These are phyloP conservation scores for Myotis yumanensis DNA, from an alignment of 2,113 vertebrate genomes.

Conservation along the genomic window DNA sequence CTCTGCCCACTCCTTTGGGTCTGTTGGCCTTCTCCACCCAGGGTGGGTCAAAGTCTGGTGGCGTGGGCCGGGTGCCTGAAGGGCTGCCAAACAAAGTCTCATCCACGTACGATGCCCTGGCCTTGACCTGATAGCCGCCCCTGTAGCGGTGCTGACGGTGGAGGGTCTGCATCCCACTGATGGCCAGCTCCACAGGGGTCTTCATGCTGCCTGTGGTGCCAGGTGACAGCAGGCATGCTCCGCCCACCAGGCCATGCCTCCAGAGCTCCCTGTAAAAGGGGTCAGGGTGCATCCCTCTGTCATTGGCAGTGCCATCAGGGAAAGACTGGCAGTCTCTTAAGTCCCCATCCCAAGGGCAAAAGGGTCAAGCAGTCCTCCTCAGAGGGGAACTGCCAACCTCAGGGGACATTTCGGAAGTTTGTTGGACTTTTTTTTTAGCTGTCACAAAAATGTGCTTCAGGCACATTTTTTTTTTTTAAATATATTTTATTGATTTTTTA, in stretches of 20 bases:
- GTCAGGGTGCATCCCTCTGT: not conserved
- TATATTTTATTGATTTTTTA: no score
- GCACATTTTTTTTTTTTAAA: not conserved
- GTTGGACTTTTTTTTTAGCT: not conserved
- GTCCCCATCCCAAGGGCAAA: not conserved
- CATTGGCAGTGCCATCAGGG: not conserved
- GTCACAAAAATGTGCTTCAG: not conserved
- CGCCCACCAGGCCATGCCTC: not conserved
- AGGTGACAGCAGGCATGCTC: not conserved
- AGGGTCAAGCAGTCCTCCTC: not conserved
- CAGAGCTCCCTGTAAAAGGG: conserved; percentile 35
- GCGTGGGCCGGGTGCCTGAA: not conserved
- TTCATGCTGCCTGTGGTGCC: not conserved
- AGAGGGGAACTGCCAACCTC: not conserved
- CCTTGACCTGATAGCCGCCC: conserved; percentile 57
- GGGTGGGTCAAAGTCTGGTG: conserved; percentile 77
- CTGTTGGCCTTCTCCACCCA: conserved; percentile 72
- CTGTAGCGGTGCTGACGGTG: conserved; percentile 24
- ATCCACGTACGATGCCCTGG: conserved; percentile 81
- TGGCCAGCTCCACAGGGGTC: not conserved
- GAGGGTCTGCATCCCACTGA: conserved; percentile 49
- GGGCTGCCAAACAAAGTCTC: conserved; percentile 83
- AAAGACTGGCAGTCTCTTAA: not conserved
- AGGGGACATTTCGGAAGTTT: not conserved
- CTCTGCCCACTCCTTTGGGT: not conserved